Evolutionary conservation across 2,888 invertebrate species (phyloP).

Genomic region (Diaperis boleti): DNA sequence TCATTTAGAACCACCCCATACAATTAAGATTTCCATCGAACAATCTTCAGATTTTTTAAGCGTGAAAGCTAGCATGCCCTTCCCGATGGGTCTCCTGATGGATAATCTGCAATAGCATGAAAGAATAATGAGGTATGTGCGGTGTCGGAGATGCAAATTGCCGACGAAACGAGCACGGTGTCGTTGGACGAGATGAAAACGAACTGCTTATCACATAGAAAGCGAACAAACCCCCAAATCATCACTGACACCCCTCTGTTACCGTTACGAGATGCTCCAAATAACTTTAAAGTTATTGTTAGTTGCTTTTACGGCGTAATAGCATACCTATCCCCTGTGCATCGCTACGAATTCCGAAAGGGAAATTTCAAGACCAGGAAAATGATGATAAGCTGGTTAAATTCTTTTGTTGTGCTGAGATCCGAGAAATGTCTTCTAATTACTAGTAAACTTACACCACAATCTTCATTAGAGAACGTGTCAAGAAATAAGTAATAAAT

Average conservation of each 20-base stretch:
- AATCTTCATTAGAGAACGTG: too few species aligned
- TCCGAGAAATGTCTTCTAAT: too few species aligned
- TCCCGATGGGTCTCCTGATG: conserved; percentile 53
- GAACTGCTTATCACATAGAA: conserved; percentile 54
- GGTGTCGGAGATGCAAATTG: conserved; percentile 53
- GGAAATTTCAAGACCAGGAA: background rate
- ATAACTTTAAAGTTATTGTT: conserved; percentile 55
- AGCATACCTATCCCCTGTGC: conserved; percentile 21
- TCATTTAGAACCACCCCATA: too few species aligned
- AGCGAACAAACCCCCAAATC: conserved; percentile 48
- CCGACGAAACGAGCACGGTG: conserved; percentile 49
- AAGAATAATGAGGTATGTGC: conserved; percentile 59
- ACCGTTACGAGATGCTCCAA: conserved; percentile 49
- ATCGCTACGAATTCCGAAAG: conserved; percentile 18
- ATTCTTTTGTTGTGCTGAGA: background rate
- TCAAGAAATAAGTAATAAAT: too few species aligned
- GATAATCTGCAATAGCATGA: conserved; percentile 63
- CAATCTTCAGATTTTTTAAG: conserved; percentile 61
- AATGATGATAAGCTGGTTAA: conserved; percentile 13
- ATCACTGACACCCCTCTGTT: conserved; percentile 47
- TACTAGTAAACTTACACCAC: too few species aligned
- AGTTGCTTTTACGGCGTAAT: conserved; percentile 52
- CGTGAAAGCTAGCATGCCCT: conserved; percentile 31
- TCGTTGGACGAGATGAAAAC: conserved; percentile 51
- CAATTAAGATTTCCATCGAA: conserved; percentile 64